A percentile compares a stretch with the other conserved stretches of the same genome.
phyloP scores from a whole-genome alignment of 2,113 vertebrate genomes.

The Vimba vimba region DNA sequence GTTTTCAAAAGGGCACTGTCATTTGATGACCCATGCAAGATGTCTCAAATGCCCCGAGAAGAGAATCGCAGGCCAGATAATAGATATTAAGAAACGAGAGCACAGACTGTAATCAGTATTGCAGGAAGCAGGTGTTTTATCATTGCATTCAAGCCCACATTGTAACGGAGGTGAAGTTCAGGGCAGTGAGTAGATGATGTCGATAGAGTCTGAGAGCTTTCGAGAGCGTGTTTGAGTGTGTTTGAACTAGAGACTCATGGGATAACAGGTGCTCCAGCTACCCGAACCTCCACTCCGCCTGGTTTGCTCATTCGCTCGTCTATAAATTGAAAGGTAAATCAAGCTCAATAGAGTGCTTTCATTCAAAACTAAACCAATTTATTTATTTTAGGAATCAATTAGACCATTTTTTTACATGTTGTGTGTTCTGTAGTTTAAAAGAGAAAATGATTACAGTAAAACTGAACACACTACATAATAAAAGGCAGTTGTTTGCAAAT shows the following conservation, averaged over 20 bases:
- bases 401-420: neutral
- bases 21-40: slow-evolving; percentile 31
- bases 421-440: neutral
- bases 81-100: slow-evolving; percentile 58
- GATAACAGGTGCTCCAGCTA: slow-evolving; percentile 69
- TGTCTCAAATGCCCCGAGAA: slow-evolving; percentile 9
- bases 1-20: slow-evolving; percentile 21
- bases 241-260: slow-evolving; percentile 46
- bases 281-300: slow-evolving; percentile 13
- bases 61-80: slow-evolving; percentile 60
- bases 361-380: neutral
- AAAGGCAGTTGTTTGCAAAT: neutral
- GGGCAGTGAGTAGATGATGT: slow-evolving; percentile 65
- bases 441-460: neutral
- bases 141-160: slow-evolving; percentile 67
- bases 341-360: neutral
- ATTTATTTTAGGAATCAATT: too few species aligned
- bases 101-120: slow-evolving; percentile 72
- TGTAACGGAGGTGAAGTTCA: slow-evolving; percentile 66
- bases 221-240: slow-evolving; percentile 42
- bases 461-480: neutral
- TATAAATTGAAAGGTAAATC: neutral
- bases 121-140: slow-evolving; percentile 77
- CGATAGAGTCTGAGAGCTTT: slow-evolving; percentile 55
- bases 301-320: neutral